Percentiles rank a stretch among this genome's conserved stretches.
Conservation (phyloP, 2,888 invertebrate genomes). For the Spilarctia lutea region DNA sequence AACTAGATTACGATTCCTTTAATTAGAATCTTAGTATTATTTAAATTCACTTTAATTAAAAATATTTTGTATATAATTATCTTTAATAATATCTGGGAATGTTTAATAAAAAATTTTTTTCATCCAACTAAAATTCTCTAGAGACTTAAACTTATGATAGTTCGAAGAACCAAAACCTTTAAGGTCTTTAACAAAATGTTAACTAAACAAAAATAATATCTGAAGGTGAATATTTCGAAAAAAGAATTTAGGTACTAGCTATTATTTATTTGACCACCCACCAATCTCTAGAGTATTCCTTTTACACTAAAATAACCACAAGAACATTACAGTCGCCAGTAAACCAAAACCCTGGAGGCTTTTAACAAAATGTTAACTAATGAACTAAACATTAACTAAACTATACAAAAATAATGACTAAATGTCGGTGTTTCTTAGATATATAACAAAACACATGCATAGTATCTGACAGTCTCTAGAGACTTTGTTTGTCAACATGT, state of each 20-base stretch:
- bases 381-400: constrained; percentile 56
- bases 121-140: too few relatives aligned
- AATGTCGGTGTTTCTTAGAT: constrained; percentile 14
- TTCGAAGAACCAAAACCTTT: too few relatives aligned
- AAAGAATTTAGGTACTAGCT: not conserved
- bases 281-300: not conserved
- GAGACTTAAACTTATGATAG: too few relatives aligned
- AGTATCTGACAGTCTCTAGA: constrained; percentile 28
- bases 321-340: not conserved
- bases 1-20: not conserved
- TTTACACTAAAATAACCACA: not conserved
- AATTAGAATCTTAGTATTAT: not conserved
- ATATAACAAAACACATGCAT: not conserved
- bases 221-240: too few relatives aligned
- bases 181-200: too few relatives aligned
- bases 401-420: constrained; percentile 10
- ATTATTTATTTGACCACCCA: not conserved
- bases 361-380: constrained; percentile 59
- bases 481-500: constrained; percentile 57
- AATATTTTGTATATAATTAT: not conserved
- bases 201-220: too few relatives aligned
- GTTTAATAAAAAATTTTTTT: not conserved
- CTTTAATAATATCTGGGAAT: not conserved
- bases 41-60: not conserved
- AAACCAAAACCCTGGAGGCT: constrained; percentile 47